Base-by-base conservation (phyloP, 1,140 invertebrate genomes). In the Danaus melanippus region DNA sequence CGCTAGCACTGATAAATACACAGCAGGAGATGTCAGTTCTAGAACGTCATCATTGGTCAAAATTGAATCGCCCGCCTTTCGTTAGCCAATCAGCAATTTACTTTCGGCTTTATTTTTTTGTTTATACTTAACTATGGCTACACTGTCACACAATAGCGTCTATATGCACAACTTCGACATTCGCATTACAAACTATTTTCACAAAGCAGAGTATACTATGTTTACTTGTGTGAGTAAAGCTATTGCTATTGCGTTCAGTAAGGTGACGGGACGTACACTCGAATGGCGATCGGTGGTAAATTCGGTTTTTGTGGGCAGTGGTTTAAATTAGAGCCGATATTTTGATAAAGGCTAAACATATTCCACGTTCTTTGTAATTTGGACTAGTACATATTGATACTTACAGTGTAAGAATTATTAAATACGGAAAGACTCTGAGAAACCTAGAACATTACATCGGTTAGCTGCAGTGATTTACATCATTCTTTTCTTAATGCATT, bases 21-120 rank as follows among this genome's bases (percentile, higher is more conserved):
- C 60, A 70, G 75, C 62, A 63, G 69, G 54, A 70, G 66, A 76
- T 78, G 71, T 79, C 76, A 79, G 59, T 69, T 51, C 61, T 55
- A 73, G 74, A 66, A 62, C 47, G 53, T 63, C 64, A 39, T 58
- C 55, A 86, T 86, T 86, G 76, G 81, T 58, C 59, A 17, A 75
- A 73, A 67, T 86, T 71, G 67, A 84, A 86, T 69, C 40, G 56
- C 71, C 70, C 83, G 83, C 83, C 75, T 67, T 58, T 49, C 53
- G 55, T 48, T 49, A 53, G 44, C 83, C 83, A 86, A 84, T 84
- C 67, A 44, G 17, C 46, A 50, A 46, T 53, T 56, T 58, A 45
- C 64, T 56, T 69, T 72, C 69, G 69, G 83, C 83, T 80, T 86
- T 84, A 82, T 83, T 86, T 84, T 32, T 84, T 84, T 86, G 76